Conservation (phyloP, 2,888 invertebrate genomes). For the Papilio demoleus region DNA sequence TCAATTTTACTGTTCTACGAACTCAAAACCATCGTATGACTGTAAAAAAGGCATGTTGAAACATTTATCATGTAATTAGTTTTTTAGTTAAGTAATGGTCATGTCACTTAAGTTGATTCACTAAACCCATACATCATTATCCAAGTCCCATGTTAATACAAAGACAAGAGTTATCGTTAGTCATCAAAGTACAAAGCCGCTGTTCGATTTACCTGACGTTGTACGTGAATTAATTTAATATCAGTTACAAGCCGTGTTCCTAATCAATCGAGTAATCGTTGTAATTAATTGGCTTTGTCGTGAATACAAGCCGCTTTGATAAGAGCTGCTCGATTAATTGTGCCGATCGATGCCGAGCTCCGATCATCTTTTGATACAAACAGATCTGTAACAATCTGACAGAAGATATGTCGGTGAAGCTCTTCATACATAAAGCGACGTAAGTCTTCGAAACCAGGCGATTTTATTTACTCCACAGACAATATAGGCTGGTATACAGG, state of each 20-base stretch:
- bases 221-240: constrained; percentile 64
- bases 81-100: no score
- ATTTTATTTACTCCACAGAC: no score
- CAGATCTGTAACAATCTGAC: background rate
- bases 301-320: constrained; percentile 51
- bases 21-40: no score
- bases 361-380: constrained; percentile 8
- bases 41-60: no score
- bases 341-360: constrained; percentile 39
- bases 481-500: no score
- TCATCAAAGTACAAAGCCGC: constrained; percentile 34
- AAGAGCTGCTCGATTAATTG: constrained; percentile 51
- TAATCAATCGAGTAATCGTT: constrained; percentile 71
- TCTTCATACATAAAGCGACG: no score
- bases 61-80: no score
- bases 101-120: background rate
- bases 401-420: no score
- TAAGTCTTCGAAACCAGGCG: no score
- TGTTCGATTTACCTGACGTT: constrained; percentile 45
- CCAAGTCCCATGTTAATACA: constrained; percentile 12
- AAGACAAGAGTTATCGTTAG: constrained; percentile 30
- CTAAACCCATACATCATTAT: constrained; percentile 1
- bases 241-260: constrained; percentile 58
- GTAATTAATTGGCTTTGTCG: constrained; percentile 73
- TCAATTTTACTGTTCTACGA: no score